A percentile compares a stretch with the other conserved stretches of the same genome.
phyloP scores from a whole-genome alignment of 2,888 invertebrate species.

The Chalcis sispes region DNA sequence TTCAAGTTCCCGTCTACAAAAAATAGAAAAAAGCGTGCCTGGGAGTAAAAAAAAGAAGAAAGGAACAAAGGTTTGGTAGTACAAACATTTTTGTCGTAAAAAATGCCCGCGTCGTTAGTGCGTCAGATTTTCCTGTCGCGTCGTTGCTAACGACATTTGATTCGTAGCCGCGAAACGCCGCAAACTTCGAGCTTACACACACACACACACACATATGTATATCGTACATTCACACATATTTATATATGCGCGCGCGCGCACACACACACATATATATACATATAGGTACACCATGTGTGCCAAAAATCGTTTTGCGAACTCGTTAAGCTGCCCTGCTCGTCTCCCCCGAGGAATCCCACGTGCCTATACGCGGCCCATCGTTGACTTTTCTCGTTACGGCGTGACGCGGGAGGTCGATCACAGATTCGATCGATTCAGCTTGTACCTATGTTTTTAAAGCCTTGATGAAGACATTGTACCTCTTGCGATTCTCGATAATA shows the following conservation, averaged over 20 bases:
- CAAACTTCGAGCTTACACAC: conserved; percentile 23
- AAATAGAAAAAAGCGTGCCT: neutral
- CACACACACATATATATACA: neutral
- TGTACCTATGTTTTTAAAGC: neutral
- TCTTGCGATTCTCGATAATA: too few relatives aligned
- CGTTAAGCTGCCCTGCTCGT: neutral
- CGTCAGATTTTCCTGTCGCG: conserved; percentile 45
- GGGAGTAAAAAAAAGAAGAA: neutral
- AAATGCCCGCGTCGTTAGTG: conserved; percentile 48
- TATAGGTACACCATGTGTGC: too few relatives aligned
- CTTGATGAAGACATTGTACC: neutral
- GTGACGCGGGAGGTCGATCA: neutral
- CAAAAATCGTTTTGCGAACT: conserved; percentile 48
- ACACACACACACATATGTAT: neutral
- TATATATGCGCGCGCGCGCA: neutral
- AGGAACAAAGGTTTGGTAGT: conserved; percentile 6
- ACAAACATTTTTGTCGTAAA: conserved; percentile 9
- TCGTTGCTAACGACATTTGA: conserved; percentile 48
- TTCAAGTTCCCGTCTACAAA: neutral
- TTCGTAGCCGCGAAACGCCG: neutral
- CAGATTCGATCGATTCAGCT: neutral
- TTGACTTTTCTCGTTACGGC: conserved; percentile 51
- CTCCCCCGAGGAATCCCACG: conserved; percentile 26
- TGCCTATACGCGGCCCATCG: conserved; percentile 26
- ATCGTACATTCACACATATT: neutral